A percentile compares a stretch with the other conserved stretches of the same genome.
Conservation (phyloP, 2,113 vertebrate species). For the Catharus fuscescens region DNA sequence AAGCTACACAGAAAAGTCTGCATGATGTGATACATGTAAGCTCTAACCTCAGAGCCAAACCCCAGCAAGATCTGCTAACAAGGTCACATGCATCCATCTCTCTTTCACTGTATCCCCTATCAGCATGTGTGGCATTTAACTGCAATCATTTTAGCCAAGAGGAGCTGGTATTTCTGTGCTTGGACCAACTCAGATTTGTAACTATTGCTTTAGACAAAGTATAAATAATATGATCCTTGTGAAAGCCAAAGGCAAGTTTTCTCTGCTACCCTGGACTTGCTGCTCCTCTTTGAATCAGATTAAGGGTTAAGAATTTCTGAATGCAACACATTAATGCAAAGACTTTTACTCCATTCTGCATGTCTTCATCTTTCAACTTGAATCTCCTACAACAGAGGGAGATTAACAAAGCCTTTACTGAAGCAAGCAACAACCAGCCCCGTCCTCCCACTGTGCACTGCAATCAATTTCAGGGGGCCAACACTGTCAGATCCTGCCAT, state of each 20-base stretch:
- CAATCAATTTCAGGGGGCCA: rapidly evolving
- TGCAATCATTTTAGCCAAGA: background rate
- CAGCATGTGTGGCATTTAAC: background rate
- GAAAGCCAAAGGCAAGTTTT: background rate
- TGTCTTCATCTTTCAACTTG: background rate
- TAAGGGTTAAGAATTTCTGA: background rate
- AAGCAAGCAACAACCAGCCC: background rate
- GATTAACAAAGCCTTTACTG: background rate
- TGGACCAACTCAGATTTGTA: background rate
- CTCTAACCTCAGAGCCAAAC: background rate
- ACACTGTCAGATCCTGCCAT: background rate
- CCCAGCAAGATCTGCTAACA: background rate
- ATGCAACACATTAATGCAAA: background rate
- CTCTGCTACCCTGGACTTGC: background rate
- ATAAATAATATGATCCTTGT: background rate
- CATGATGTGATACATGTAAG: rapidly evolving
- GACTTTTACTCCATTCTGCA: background rate
- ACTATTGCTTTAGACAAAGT: background rate
- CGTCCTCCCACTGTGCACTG: background rate
- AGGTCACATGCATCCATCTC: background rate
- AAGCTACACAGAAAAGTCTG: background rate
- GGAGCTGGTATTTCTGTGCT: background rate
- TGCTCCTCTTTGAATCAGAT: background rate
- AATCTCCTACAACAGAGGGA: background rate
- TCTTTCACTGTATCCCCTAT: background rate